A percentile compares a stretch with the other conserved stretches of the same genome.
These are phyloP conservation scores for Lepilemur septentrionalis DNA, from an alignment of 2,797 vertebrate genomes.

Conservation along the genomic window DNA sequence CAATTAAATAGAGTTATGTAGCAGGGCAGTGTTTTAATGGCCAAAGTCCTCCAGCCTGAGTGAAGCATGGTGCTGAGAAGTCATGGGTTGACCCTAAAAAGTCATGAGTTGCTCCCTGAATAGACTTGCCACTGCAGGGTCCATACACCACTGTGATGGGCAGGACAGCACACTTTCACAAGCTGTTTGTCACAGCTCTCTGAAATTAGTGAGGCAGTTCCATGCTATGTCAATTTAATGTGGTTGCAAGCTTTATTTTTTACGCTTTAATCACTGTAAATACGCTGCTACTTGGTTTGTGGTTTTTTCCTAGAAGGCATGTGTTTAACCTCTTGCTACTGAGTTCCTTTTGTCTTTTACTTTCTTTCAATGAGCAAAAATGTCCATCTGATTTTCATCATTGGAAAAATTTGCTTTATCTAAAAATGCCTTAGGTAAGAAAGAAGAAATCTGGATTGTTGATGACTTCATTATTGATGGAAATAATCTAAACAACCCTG, in stretches of 20 bases:
- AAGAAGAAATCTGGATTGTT: slow-evolving; percentile 99
- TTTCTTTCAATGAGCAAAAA: slow-evolving; percentile 35
- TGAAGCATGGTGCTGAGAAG: background rate
- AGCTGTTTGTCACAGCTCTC: background rate
- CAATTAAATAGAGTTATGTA: background rate
- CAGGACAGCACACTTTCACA: background rate
- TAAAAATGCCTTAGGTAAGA: slow-evolving; percentile 90
- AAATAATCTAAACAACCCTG: slow-evolving; percentile 92
- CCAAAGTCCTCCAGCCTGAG: background rate
- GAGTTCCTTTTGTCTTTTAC: background rate
- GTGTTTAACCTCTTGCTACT: background rate
- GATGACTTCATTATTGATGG: slow-evolving; percentile 98
- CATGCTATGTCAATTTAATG: slow-evolving; percentile 16
- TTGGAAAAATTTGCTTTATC: slow-evolving; percentile 49
- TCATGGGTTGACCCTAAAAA: background rate
- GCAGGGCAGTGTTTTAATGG: background rate
- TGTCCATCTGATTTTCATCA: slow-evolving; percentile 50
- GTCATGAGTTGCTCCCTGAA: background rate
- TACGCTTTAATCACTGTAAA: background rate
- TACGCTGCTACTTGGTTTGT: background rate
- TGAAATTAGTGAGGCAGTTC: slow-evolving; percentile 14
- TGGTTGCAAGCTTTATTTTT: slow-evolving; percentile 41
- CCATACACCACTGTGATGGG: fast-evolving
- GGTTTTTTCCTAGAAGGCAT: background rate
- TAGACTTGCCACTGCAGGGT: background rate